Conservation (phyloP, 2,888 invertebrate genomes). For the Hypena proboscidalis region DNA sequence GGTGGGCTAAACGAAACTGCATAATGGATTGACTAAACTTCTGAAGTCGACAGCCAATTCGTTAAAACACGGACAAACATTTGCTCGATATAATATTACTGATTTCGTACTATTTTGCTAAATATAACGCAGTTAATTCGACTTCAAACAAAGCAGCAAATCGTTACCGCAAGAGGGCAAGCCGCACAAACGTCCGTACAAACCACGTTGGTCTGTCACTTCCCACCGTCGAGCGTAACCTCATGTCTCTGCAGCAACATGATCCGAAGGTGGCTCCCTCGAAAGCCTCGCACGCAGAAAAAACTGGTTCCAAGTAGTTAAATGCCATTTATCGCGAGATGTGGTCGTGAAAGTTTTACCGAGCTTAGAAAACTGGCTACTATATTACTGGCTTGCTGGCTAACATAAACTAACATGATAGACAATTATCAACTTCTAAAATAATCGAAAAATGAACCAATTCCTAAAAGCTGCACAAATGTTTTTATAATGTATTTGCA, state of each 20-base stretch:
- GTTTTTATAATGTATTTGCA: not conserved
- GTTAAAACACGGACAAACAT: too few species aligned
- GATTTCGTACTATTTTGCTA: not conserved
- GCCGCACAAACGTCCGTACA: slow-evolving; percentile 33
- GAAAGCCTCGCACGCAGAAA: slow-evolving; percentile 44
- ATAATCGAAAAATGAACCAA: not conserved
- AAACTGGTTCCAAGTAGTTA: slow-evolving; percentile 63
- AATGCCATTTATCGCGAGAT: slow-evolving; percentile 60
- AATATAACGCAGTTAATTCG: not conserved
- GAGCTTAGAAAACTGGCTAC: slow-evolving; percentile 57
- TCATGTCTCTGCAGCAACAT: slow-evolving; percentile 54
- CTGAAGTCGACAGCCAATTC: too few species aligned
- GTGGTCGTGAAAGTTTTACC: slow-evolving; percentile 66
- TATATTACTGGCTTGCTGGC: slow-evolving; percentile 55
- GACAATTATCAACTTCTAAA: not conserved
- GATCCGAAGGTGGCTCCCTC: slow-evolving; percentile 46
- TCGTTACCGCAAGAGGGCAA: slow-evolving; percentile 9
- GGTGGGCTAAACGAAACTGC: too few species aligned
- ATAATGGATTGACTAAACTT: too few species aligned
- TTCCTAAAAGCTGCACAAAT: not conserved
- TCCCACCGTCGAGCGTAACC: slow-evolving; percentile 47
- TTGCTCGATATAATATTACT: too few species aligned
- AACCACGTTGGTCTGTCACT: slow-evolving; percentile 26
- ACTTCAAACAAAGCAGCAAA: slow-evolving; percentile 4
- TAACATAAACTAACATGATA: slow-evolving; percentile 14